Evolutionary conservation across 2,113 vertebrate genomes (phyloP).

Genomic region (Thunnus thynnus): DNA sequence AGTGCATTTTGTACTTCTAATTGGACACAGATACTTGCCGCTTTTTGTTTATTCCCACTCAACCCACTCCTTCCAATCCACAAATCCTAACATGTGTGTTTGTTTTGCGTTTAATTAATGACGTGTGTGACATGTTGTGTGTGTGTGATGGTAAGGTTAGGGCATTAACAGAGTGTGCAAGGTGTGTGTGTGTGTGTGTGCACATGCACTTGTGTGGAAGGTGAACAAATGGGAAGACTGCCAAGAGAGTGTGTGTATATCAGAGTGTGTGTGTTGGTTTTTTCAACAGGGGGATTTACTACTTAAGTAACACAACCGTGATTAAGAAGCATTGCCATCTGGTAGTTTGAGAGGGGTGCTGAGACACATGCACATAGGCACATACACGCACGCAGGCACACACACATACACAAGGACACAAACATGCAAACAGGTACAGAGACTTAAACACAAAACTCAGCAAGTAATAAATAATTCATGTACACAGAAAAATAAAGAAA

Average conservation of each 20-base stretch:
- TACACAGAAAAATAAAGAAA: background rate
- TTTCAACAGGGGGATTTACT: slow-evolving; percentile 61
- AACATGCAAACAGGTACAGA: too few relatives aligned
- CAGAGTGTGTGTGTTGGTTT: background rate
- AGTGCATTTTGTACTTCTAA: slow-evolving; percentile 8
- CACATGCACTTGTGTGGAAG: slow-evolving; percentile 7
- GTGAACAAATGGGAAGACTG: slow-evolving; percentile 5
- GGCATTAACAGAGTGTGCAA: background rate
- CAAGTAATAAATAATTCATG: slow-evolving; percentile 44
- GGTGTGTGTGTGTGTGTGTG: background rate
- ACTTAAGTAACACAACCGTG: slow-evolving; percentile 68
- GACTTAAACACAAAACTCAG: slow-evolving; percentile 7
- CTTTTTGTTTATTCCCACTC: slow-evolving; percentile 18
- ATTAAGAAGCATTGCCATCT: slow-evolving; percentile 75
- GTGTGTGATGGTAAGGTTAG: background rate
- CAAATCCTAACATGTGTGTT: slow-evolving; percentile 26
- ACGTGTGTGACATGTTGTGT: background rate
- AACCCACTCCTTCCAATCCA: background rate
- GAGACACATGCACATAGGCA: slow-evolving; percentile 23
- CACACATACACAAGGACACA: background rate
- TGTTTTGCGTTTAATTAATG: slow-evolving; percentile 30
- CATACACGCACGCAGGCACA: background rate
- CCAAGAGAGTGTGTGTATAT: slow-evolving; percentile 2
- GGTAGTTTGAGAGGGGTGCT: slow-evolving; percentile 60
- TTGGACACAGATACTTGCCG: background rate